Evolutionary conservation across 2,888 invertebrate species (phyloP).

Genomic region (Pediacus dermestoides): DNA sequence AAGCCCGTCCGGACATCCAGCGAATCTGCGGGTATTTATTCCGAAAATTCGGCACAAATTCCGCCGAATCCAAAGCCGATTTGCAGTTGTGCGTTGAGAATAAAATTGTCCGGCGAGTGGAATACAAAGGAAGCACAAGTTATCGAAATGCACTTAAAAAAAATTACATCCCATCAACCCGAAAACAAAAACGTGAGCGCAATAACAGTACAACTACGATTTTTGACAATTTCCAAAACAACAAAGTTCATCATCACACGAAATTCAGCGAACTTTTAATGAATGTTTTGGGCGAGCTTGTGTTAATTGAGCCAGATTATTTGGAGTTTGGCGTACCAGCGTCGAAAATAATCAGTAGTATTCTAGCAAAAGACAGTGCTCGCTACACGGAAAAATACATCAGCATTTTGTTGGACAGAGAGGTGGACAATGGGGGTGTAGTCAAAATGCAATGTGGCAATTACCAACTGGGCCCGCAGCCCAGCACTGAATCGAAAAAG

Average conservation of each 20-base stretch:
- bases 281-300: constrained; percentile 67
- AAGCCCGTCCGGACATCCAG: constrained; percentile 79
- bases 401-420: constrained; percentile 64
- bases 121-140: constrained; percentile 82
- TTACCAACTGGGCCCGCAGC: constrained; percentile 59
- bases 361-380: constrained; percentile 61
- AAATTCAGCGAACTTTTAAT: constrained; percentile 56
- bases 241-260: too few species aligned
- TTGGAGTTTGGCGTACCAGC: constrained; percentile 70
- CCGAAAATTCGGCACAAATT: constrained; percentile 68
- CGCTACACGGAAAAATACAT: constrained; percentile 62
- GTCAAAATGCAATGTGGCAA: constrained; percentile 66
- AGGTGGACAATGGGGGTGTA: constrained; percentile 65
- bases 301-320: constrained; percentile 68
- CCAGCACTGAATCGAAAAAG: neutral
- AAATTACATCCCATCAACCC: too few species aligned
- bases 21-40: constrained; percentile 79
- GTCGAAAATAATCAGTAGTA: constrained; percentile 62
- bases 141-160: constrained; percentile 82
- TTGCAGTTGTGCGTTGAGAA: constrained; percentile 71
- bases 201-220: constrained; percentile 7
- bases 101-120: constrained; percentile 75
- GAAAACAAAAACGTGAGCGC: neutral
- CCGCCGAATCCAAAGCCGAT: constrained; percentile 66
- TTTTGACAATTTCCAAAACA: too few species aligned